phyloP scores from a whole-genome alignment of 2,797 vertebrate species.

The Picus viridis region DNA sequence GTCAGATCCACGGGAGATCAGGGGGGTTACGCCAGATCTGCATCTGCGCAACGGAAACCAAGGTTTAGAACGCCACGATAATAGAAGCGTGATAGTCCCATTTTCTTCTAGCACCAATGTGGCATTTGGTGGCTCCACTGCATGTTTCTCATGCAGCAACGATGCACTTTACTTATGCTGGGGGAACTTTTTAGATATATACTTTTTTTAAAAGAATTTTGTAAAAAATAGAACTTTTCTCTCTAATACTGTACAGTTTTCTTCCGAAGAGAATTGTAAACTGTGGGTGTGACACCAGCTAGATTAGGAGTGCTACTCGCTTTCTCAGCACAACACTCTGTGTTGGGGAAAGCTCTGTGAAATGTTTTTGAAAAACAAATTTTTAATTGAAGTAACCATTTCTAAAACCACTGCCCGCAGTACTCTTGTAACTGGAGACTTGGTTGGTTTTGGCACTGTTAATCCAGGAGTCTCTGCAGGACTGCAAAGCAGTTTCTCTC shows the following conservation, averaged over 20 bases:
- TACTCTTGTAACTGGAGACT: background rate
- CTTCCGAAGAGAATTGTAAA: conserved; percentile 65
- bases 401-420: conserved; percentile 56
- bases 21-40: background rate
- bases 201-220: conserved; percentile 5
- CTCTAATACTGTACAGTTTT: conserved; percentile 70
- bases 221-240: conserved; percentile 68
- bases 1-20: background rate
- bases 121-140: conserved; percentile 39
- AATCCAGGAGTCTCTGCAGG: conserved; percentile 10
- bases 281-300: conserved; percentile 19
- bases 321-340: conserved; percentile 5
- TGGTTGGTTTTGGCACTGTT: conserved; percentile 29
- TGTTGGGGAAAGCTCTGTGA: background rate
- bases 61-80: background rate
- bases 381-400: conserved; percentile 40
- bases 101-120: conserved; percentile 56
- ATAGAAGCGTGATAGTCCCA: background rate
- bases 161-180: conserved; percentile 54
- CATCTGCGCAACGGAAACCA: background rate
- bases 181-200: conserved; percentile 62
- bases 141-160: background rate
- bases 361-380: conserved; percentile 58
- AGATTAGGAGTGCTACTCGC: conserved; percentile 14
- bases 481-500: background rate